A percentile compares a stretch with the other conserved stretches of the same genome.
phyloP scores from a whole-genome alignment of 2,113 vertebrate species.

The Tragelaphus buxtoni region DNA sequence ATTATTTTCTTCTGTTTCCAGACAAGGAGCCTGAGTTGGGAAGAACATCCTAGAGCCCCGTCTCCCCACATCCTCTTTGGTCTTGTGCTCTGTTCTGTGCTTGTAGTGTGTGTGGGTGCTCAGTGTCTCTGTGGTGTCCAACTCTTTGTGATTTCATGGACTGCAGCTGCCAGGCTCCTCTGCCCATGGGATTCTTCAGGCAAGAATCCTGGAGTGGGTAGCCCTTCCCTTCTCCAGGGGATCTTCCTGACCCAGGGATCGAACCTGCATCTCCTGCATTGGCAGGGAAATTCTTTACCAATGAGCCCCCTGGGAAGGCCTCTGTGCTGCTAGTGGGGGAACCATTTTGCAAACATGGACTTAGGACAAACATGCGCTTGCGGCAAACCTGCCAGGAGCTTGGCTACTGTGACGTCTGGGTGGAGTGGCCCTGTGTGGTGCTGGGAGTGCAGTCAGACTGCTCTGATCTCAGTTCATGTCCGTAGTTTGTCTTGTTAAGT shows the following conservation, averaged over 20 bases:
- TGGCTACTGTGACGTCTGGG: accelerated
- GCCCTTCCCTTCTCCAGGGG: not conserved
- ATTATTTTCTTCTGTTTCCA: not conserved
- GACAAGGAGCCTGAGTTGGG: not conserved
- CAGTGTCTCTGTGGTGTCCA: accelerated
- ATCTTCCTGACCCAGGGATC: not conserved
- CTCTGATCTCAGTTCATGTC: accelerated
- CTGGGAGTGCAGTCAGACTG: accelerated
- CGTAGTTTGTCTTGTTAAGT: not conserved
- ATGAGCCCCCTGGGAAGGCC: not conserved
- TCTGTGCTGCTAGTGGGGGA: not conserved
- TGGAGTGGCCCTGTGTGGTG: accelerated
- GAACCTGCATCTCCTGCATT: not conserved
- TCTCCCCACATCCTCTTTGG: not conserved
- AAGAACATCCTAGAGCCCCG: not conserved
- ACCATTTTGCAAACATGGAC: not conserved
- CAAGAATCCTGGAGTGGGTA: not conserved
- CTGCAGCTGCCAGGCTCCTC: not conserved
- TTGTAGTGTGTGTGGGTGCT: not conserved
- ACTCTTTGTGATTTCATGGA: not conserved
- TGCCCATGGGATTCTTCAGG: not conserved
- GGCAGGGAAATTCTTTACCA: not conserved
- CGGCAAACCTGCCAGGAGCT: not conserved
- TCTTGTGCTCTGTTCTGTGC: not conserved
- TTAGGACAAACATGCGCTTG: no score